Conservation (phyloP, 2,888 invertebrate genomes). For the Meganola albula region DNA sequence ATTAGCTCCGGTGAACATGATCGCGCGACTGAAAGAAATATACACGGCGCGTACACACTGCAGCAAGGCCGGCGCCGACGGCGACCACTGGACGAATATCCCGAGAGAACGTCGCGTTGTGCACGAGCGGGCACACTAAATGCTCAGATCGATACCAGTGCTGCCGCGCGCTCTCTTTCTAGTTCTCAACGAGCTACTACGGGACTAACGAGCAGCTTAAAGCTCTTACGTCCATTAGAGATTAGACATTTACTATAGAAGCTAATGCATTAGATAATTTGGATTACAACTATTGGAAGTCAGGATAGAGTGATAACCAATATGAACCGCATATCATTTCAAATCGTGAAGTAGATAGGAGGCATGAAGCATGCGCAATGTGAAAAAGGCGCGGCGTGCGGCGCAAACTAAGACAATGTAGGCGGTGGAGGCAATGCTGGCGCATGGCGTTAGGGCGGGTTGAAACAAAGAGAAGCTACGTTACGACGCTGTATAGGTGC, state of each 20-base stretch:
- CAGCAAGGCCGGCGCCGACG: conserved; percentile 73
- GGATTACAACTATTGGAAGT: too few species aligned
- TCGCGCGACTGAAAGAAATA: conserved; percentile 60
- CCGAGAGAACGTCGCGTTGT: conserved; percentile 65
- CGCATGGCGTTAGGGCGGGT: conserved; percentile 41
- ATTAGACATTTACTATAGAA: too few species aligned
- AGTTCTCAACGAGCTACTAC: conserved; percentile 45
- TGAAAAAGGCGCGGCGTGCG: conserved; percentile 64
- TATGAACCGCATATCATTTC: conserved; percentile 54
- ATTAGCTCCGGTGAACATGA: conserved; percentile 61
- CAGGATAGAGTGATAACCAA: conserved; percentile 44
- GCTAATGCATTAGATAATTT: too few species aligned
- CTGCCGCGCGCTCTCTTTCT: conserved; percentile 61
- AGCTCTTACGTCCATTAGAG: too few species aligned
- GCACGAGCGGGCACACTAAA: conserved; percentile 62
- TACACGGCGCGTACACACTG: conserved; percentile 65
- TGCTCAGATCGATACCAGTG: conserved; percentile 66
- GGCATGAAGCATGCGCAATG: conserved; percentile 64
- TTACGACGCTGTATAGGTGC: conserved; percentile 39
- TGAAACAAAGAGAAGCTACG: conserved; percentile 56
- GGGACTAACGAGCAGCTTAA: conserved; percentile 24
- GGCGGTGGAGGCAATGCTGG: conserved; percentile 48
- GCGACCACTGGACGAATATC: conserved; percentile 70
- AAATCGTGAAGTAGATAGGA: conserved; percentile 59
- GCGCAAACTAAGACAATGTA: conserved; percentile 34